These are phyloP conservation scores for Apus apus DNA, from an alignment of 2,113 vertebrate genomes.

Conservation along the genomic window DNA sequence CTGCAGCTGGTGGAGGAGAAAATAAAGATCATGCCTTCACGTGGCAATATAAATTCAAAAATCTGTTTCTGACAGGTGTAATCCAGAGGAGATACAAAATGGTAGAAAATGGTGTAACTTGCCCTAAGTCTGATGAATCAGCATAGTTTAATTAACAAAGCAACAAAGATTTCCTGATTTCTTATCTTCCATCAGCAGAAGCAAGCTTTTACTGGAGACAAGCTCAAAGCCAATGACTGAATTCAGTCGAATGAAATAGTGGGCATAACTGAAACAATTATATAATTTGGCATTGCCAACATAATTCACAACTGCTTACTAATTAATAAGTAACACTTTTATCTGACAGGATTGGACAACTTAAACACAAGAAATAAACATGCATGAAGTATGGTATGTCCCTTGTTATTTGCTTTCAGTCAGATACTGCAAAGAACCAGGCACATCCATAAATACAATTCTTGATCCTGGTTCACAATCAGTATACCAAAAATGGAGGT, in stretches of 20 bases:
- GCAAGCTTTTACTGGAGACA: not conserved
- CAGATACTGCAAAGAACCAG: not conserved
- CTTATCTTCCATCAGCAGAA: not conserved
- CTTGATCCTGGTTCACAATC: not conserved
- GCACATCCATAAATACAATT: not conserved
- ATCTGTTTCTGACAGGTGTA: not conserved
- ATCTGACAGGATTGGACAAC: not conserved
- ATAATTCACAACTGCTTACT: not conserved
- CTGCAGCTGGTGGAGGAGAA: not conserved
- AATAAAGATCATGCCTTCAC: not conserved
- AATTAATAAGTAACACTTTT: constrained; percentile 16
- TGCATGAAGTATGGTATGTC: not conserved
- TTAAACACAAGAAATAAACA: not conserved
- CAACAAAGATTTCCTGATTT: not conserved
- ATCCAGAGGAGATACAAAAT: not conserved
- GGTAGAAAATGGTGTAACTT: not conserved
- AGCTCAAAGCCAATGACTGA: not conserved
- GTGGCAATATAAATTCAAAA: not conserved
- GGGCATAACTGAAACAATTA: not conserved
- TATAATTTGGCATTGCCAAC: not conserved
- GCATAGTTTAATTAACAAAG: constrained; percentile 1
- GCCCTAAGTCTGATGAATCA: not conserved
- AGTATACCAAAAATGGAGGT: not conserved
- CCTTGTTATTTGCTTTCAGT: not conserved
- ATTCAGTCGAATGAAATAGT: not conserved